A percentile compares a stretch with the other conserved stretches of the same genome.
phyloP scores from a whole-genome alignment of 2,797 vertebrate species.

The Acanthopagrus latus region DNA sequence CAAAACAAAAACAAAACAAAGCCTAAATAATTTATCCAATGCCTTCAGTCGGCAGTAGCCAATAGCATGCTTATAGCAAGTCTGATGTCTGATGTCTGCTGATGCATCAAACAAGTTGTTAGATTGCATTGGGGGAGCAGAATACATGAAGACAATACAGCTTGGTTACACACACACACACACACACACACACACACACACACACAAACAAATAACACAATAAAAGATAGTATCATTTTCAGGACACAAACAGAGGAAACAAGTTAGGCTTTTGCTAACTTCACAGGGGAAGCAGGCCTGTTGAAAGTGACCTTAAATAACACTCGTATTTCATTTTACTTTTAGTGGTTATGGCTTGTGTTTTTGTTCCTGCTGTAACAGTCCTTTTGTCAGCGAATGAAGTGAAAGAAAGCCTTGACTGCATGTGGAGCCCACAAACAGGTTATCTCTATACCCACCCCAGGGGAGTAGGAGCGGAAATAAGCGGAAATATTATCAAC shows the following conservation, averaged over 20 bases:
- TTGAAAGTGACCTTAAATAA: constrained; percentile 2
- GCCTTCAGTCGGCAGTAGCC: constrained; percentile 27
- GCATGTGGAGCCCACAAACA: background rate
- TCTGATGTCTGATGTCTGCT: constrained; percentile 3
- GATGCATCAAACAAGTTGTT: constrained; percentile 25
- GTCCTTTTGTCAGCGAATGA: constrained; percentile 6
- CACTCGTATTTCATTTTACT: constrained; percentile 11
- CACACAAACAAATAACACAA: background rate
- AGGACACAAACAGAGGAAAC: background rate
- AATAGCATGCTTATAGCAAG: constrained; percentile 26
- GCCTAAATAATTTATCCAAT: constrained; percentile 31
- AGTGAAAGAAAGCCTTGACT: constrained; percentile 9
- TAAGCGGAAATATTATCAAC: background rate
- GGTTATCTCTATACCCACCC: background rate
- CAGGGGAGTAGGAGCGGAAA: constrained; percentile 8
- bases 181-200: background rate
- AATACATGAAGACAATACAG: constrained; percentile 3
- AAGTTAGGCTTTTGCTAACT: constrained; percentile 4
- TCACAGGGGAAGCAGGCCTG: background rate
- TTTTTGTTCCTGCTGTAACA: background rate
- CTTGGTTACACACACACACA: background rate
- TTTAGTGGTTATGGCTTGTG: background rate
- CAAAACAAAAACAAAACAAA: background rate
- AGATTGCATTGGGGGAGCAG: constrained; percentile 3
- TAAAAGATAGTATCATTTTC: background rate